Conservation (phyloP, 2,113 vertebrate genomes). For the Oncorhynchus gorbuscha region DNA sequence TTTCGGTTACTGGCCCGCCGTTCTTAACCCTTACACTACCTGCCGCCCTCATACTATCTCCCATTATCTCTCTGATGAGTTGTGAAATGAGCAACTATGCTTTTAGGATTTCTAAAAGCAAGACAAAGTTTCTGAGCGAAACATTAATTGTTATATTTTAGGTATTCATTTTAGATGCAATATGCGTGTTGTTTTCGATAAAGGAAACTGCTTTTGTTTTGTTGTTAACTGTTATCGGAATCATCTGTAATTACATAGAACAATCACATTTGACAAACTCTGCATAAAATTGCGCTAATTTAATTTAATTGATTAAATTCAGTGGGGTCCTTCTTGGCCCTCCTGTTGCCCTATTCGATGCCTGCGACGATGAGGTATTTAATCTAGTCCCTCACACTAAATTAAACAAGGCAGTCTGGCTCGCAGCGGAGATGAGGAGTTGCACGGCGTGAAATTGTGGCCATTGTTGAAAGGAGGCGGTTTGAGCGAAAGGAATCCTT, state of each 20-base stretch:
- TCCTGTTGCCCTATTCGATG: slow-evolving; percentile 12
- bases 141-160: background rate
- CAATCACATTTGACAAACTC: slow-evolving; percentile 11
- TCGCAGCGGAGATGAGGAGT: slow-evolving; percentile 40
- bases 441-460: slow-evolving; percentile 59
- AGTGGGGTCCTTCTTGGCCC: background rate
- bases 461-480: slow-evolving; percentile 52
- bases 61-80: slow-evolving; percentile 25
- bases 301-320: slow-evolving; percentile 19
- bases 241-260: background rate
- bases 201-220: background rate
- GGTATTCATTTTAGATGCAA: background rate
- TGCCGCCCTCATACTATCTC: background rate
- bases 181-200: background rate
- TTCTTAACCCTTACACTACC: background rate
- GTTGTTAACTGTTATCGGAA: background rate
- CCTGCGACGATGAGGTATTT: slow-evolving; percentile 37
- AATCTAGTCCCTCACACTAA: slow-evolving; percentile 37
- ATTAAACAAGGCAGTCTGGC: slow-evolving; percentile 26
- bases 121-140: background rate
- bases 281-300: background rate
- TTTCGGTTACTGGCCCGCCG: background rate
- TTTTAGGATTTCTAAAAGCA: background rate
- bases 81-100: slow-evolving; percentile 20
- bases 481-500: slow-evolving; percentile 42